Base-by-base conservation (phyloP, 2,888 invertebrate genomes). In the Acanthoscelides obtectus region DNA sequence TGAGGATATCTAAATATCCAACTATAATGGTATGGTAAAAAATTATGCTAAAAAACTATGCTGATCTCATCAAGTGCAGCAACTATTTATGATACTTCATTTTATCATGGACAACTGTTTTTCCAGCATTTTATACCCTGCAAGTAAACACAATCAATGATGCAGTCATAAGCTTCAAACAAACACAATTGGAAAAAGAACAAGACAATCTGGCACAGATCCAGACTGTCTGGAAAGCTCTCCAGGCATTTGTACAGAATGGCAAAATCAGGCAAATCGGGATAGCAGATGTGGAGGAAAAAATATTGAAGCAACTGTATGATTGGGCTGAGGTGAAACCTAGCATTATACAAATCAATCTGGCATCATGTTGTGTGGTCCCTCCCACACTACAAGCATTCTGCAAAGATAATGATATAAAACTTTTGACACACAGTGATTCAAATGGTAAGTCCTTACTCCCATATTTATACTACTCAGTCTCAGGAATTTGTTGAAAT, bases 371-470 rank as follows among this genome's bases (percentile, higher is more conserved):
- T 83, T 98, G 98, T 87, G 94, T 97, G 2, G 97, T 99, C 71
- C 98, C 98, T 22, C 94, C 95, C 0, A 91, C 94, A 1, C 88
- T 99, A 76, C 93, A 95, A 84, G 90, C 92, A 76, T 99, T 95
- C 87, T 96, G 98, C 75, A 93, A 94, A 79, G 92, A 94, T 76
- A 92, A 97, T 80, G 95, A 96, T 81, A 93, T 99, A 74, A 97
- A 97, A 83, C 87, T 99, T 64, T 88, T 99, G 22, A 99, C 98
- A 0, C 99, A 99, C 84, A 96, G 94, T 80, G 99, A 99, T 86
- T 96, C 97, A 0, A 91, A 91, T 82, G 93, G 96, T 96, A 19
- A 21, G 66, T 66, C 8, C 17, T 1, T 45, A 3, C 45, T 12
- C 17, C 17, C 45, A 45, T 3, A 6, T 45, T 45, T 6, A 1